These are phyloP conservation scores for Scaptomyza montana DNA, from an alignment of 1,140 invertebrate genomes.

Conservation along the genomic window DNA sequence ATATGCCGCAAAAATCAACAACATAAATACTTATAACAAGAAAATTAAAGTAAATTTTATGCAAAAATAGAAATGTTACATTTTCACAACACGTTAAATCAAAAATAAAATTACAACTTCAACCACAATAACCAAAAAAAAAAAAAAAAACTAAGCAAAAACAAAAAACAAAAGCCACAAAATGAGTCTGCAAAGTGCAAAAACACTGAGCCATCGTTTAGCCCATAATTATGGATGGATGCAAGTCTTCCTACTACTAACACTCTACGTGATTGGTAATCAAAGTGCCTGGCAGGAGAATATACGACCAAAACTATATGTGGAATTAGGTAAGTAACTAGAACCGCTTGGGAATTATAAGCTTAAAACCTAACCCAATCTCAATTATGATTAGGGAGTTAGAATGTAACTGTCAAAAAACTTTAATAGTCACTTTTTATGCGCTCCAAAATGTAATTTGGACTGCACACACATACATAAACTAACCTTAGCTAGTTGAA, in stretches of 20 bases:
- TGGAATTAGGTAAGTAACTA: constrained; percentile 90
- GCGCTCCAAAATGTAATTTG: constrained; percentile 70
- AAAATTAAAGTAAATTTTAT: constrained; percentile 64
- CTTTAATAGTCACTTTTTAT: constrained; percentile 70
- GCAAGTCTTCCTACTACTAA: constrained; percentile 83
- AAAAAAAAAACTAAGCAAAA: constrained; percentile 25
- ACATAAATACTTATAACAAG: too few relatives aligned
- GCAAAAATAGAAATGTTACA: constrained; percentile 74
- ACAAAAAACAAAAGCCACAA: constrained; percentile 46
- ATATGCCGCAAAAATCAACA: background rate
- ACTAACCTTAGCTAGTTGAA: constrained; percentile 27
- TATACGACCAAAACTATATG: constrained; percentile 93
- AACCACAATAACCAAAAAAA: constrained; percentile 18
- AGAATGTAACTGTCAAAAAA: constrained; percentile 68
- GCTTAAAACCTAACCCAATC: constrained; percentile 17
- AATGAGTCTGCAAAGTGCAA: constrained; percentile 56
- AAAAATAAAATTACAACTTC: constrained; percentile 47
- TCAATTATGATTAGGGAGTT: constrained; percentile 46
- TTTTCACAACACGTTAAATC: constrained; percentile 60
- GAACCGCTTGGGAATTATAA: background rate
- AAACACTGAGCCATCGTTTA: constrained; percentile 54
- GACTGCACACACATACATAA: constrained; percentile 9
- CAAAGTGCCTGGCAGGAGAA: constrained; percentile 92
- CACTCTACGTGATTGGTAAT: constrained; percentile 83
- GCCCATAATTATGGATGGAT: constrained; percentile 58